Evolutionary conservation across 2,797 vertebrate species (phyloP).

Genomic region (Neosilurus mollespiculum): DNA sequence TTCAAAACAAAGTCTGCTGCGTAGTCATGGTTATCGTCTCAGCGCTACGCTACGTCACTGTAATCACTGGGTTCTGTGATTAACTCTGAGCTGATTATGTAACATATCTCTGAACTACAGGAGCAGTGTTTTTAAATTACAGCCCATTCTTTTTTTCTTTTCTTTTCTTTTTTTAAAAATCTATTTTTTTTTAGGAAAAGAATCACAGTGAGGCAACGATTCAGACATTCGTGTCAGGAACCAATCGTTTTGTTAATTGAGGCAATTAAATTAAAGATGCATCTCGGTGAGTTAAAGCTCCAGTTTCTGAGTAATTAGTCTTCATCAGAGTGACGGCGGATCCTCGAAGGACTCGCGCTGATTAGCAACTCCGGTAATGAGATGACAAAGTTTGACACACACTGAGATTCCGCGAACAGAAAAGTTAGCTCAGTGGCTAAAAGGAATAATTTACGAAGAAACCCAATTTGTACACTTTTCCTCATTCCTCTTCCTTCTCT

Average conservation of each 20-base stretch:
- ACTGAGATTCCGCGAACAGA: background rate
- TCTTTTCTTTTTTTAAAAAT: too few species aligned
- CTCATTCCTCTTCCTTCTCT: background rate
- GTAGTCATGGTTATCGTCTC: background rate
- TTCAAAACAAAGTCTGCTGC: constrained; percentile 30
- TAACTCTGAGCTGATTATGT: background rate
- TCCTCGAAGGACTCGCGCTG: constrained; percentile 37
- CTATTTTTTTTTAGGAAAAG: constrained; percentile 1
- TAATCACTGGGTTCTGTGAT: constrained; percentile 13
- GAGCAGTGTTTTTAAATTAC: background rate
- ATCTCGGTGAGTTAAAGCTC: constrained; percentile 41
- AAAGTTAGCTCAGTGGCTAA: background rate
- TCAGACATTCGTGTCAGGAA: constrained; percentile 42
- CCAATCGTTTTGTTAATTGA: constrained; percentile 40
- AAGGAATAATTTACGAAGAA: constrained; percentile 1
- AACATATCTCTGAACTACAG: background rate
- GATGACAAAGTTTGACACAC: constrained; percentile 24
- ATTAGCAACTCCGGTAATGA: constrained; percentile 34
- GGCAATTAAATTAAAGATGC: constrained; percentile 50
- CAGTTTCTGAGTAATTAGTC: constrained; percentile 49
- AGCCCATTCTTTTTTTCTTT: too few species aligned
- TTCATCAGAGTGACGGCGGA: constrained; percentile 46
- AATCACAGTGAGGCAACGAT: constrained; percentile 21
- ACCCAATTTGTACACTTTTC: background rate
- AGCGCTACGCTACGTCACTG: background rate